phyloP scores from a whole-genome alignment of 2,888 invertebrate species.

The Nemurella pictetii region DNA sequence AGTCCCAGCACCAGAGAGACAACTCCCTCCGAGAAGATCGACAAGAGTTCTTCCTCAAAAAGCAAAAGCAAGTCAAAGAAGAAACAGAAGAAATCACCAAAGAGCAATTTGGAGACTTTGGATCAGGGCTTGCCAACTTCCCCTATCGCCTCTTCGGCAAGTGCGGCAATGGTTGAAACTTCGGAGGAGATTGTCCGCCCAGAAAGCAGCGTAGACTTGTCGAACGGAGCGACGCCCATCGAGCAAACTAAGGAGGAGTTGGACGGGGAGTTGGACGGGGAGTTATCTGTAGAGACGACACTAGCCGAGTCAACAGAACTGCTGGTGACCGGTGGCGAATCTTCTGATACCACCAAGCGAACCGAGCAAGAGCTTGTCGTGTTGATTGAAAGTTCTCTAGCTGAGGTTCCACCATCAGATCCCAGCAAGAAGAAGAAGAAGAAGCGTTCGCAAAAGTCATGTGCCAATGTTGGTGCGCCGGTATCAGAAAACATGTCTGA shows the following conservation, averaged over 20 bases:
- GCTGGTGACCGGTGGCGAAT: constrained; percentile 54
- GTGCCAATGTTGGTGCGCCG: constrained; percentile 56
- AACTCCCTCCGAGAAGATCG: neutral
- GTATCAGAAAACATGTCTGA: constrained; percentile 49
- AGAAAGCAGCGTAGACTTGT: neutral
- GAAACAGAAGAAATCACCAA: constrained; percentile 1
- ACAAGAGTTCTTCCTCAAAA: neutral
- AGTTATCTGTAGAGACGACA: constrained; percentile 54
- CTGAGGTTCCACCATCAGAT: no score
- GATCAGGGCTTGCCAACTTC: neutral
- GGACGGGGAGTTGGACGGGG: constrained; percentile 41
- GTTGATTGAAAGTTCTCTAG: constrained; percentile 48
- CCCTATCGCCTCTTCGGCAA: neutral
- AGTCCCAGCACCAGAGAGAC: neutral
- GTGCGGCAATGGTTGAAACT: neutral
- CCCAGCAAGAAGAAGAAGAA: constrained; percentile 56
- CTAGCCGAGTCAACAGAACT: constrained; percentile 60
- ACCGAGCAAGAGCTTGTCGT: constrained; percentile 52
- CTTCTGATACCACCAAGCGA: constrained; percentile 59
- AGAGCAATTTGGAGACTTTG: neutral
- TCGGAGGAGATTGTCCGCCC: neutral
- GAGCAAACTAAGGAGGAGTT: neutral
- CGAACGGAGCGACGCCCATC: neutral
- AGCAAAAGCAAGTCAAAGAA: neutral
- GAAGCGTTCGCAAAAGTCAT: constrained; percentile 56